Evolutionary conservation across 2,888 invertebrate species (phyloP).

Genomic region (Trimorus sp.): DNA sequence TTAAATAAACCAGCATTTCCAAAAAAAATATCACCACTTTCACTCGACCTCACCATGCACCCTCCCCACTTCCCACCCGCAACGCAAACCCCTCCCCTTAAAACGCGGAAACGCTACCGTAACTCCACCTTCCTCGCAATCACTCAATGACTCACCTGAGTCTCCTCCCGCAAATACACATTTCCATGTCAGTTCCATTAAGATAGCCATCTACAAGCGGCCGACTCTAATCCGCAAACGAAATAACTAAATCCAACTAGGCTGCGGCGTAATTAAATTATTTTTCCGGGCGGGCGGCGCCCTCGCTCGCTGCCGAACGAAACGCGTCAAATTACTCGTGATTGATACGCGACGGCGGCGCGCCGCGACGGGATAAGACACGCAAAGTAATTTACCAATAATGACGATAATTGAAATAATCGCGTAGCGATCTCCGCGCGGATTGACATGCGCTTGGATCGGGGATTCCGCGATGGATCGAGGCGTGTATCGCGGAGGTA

Average conservation of each 20-base stretch:
- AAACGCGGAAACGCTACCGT: not conserved
- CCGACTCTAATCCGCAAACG: conserved; percentile 52
- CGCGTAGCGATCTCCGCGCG: conserved; percentile 48
- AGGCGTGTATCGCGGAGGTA: conserved; percentile 61
- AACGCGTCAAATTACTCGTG: conserved; percentile 59
- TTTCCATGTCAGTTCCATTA: conserved; percentile 52
- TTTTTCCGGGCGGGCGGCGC: conserved; percentile 18
- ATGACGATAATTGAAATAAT: conserved; percentile 66
- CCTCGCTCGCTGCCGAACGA: conserved; percentile 38
- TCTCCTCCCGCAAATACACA: conserved; percentile 38
- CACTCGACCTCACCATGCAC: too few relatives aligned
- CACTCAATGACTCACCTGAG: conserved; percentile 37
- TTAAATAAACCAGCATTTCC: too few relatives aligned
- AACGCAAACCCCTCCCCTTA: too few relatives aligned
- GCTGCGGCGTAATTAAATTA: conserved; percentile 44
- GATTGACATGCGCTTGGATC: conserved; percentile 59
- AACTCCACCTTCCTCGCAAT: conserved; percentile 15
- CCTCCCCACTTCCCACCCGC: too few relatives aligned
- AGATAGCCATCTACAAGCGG: conserved; percentile 53
- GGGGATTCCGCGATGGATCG: conserved; percentile 59
- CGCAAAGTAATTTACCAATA: conserved; percentile 65
- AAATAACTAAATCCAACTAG: conserved; percentile 52
- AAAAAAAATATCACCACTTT: too few relatives aligned
- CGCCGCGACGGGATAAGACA: conserved; percentile 55
- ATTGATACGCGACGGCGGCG: conserved; percentile 58